Base-by-base conservation (phyloP, 2,888 invertebrate species). In the Ditylenchus weischeri region DNA sequence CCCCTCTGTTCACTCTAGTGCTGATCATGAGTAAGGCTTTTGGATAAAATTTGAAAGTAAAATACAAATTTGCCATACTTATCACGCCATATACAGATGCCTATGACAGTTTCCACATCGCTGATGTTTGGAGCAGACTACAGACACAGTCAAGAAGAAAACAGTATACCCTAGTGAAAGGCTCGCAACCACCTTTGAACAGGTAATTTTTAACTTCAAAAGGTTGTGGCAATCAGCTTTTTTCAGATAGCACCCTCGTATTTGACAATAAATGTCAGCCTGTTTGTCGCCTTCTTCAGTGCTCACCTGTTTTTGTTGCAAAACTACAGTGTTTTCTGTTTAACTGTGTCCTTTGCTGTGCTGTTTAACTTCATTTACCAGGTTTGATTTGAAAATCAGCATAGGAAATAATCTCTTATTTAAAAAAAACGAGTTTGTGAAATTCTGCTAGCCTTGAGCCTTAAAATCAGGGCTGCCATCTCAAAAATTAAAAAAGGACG, bases 151-250 rank as follows among this genome's bases (percentile, higher is more conserved):
- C 71, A 19, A 68, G 62, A 19, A 57, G 64, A 6, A 72, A 65
- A n/a, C 71, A 71, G 62, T 71, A 48, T 54, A 67, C 29, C 54
- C 58, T 11, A 67, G 48, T 49, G 71, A 71, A 54, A 58, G 69
- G n/a, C 51, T 71, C 18, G 57, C 62, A n/a, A 59, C 66, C 18
- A 64, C 64, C 15, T 71, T 69, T 54, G 71, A 71, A 43, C 62
- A 68, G 60, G 68, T 68, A n/a, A 5, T 38, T 36, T 57, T 59
- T 36, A 59, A 11, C 19, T 2, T 21, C 21, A 1, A 1, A 23
- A 43, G 8, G 3, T n/a, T 19, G 21, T 38, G 38, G 10, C 11
- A 10, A 6, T 58, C 29, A 35, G 11, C 35, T 36, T 36, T 21
- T 21, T 57, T 67, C 35, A 68, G 66, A 63, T 73, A n/a, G 66